phyloP scores from a whole-genome alignment of 2,797 vertebrate genomes.

The Sebastes nivosus region DNA sequence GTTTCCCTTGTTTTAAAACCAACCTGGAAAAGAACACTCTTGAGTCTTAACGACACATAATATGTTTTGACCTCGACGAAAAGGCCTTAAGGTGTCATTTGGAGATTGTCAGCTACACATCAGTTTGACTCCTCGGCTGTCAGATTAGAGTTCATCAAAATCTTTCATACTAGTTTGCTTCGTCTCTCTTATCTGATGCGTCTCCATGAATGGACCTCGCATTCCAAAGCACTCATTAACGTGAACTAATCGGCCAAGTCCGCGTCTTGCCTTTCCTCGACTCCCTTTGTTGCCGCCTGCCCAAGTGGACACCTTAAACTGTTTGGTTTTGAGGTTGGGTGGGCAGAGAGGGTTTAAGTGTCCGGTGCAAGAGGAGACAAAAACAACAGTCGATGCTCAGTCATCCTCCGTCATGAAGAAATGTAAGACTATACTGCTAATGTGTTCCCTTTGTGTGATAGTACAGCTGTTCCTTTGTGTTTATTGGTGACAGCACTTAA shows the following conservation, averaged over 20 bases:
- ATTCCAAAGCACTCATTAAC: constrained; percentile 72
- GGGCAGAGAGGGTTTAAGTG: constrained; percentile 46
- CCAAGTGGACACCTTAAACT: constrained; percentile 50
- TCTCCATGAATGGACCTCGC: constrained; percentile 57
- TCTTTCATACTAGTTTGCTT: constrained; percentile 22
- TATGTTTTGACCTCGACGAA: background rate
- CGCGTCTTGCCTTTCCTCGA: constrained; percentile 18
- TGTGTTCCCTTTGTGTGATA: constrained; percentile 1
- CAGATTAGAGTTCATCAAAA: constrained; percentile 46
- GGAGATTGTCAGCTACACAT: constrained; percentile 34
- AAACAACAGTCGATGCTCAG: constrained; percentile 34
- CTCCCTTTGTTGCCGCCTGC: constrained; percentile 61
- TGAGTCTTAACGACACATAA: background rate
- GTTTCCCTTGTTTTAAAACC: constrained; percentile 28
- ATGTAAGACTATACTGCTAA: constrained; percentile 7
- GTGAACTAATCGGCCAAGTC: constrained; percentile 58
- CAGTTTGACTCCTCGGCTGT: constrained; percentile 37
- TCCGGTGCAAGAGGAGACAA: constrained; percentile 15
- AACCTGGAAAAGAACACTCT: constrained; percentile 22
- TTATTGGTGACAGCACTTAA: background rate
- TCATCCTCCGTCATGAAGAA: constrained; percentile 35
- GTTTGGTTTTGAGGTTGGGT: constrained; percentile 62
- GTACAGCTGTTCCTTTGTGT: constrained; percentile 35
- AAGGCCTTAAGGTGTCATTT: constrained; percentile 20
- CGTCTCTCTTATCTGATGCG: constrained; percentile 40